phyloP scores from a whole-genome alignment of 2,113 vertebrate species.

The Gymnogyps californianus region DNA sequence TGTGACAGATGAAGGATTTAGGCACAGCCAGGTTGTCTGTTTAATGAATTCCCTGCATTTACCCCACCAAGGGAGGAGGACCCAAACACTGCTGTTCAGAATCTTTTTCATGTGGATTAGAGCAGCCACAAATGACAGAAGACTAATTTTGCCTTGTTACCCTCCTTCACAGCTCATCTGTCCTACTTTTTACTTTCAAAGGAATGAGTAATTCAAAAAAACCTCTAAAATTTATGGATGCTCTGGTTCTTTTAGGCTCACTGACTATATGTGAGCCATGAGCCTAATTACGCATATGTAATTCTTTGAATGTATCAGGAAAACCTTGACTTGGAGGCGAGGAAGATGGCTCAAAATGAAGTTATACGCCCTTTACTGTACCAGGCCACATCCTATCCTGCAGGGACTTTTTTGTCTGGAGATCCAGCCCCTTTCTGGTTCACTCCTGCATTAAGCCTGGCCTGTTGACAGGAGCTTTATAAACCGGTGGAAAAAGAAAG shows the following conservation, averaged over 20 bases:
- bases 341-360: background rate
- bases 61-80: background rate
- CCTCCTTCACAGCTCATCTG: constrained; percentile 19
- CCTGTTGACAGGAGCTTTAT: background rate
- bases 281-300: background rate
- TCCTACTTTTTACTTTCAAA: constrained; percentile 27
- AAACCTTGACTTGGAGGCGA: background rate
- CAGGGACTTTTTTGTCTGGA: background rate
- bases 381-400: background rate
- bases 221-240: background rate
- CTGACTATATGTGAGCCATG: background rate
- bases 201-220: background rate
- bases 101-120: constrained; percentile 17
- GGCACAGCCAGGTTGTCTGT: constrained; percentile 44
- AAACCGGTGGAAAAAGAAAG: background rate
- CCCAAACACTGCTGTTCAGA: background rate
- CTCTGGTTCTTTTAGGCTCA: background rate
- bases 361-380: background rate
- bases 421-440: background rate
- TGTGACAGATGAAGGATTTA: constrained; percentile 57
- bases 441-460: background rate
- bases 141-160: constrained; percentile 17
- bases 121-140: constrained; percentile 6
- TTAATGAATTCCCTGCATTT: constrained; percentile 58
- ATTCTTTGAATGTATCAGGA: background rate